Conservation (phyloP, 2,113 vertebrate species). For the Camelus dromedarius region DNA sequence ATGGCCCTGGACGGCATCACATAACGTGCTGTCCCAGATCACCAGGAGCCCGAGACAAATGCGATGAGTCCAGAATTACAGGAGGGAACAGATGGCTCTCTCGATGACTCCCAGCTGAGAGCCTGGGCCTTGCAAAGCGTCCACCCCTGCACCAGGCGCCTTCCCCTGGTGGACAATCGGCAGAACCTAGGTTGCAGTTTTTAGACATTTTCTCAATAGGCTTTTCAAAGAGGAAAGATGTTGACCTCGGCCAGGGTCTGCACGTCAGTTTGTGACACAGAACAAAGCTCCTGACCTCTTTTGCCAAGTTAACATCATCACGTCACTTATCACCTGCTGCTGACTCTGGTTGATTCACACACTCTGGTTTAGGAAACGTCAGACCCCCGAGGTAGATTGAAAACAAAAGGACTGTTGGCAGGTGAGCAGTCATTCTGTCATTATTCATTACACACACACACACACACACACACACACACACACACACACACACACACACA, state of each 20-base stretch:
- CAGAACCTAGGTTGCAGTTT: not conserved
- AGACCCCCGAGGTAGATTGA: not conserved
- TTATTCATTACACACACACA: not conserved
- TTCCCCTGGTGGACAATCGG: not conserved
- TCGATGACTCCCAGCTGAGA: slow-evolving; percentile 42
- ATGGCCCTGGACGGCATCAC: slow-evolving; percentile 21
- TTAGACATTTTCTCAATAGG: not conserved
- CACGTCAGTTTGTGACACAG: not conserved
- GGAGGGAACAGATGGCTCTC: not conserved
- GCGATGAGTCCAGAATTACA: not conserved
- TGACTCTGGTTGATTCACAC: not conserved
- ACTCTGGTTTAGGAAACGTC: not conserved
- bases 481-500: rapidly evolving
- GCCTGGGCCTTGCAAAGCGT: not conserved
- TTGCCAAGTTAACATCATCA: not conserved
- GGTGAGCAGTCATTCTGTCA: not conserved
- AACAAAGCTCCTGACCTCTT: not conserved
- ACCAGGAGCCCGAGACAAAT: slow-evolving; percentile 66
- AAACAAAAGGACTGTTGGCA: not conserved
- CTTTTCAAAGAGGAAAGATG: not conserved
- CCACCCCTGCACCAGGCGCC: not conserved
- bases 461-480: rapidly evolving
- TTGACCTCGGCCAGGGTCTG: rapidly evolving
- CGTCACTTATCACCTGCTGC: not conserved
- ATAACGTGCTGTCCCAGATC: slow-evolving; percentile 30